Percentiles rank a stretch among this genome's conserved stretches.
These are phyloP conservation scores for Papilio demoleus DNA, from an alignment of 2,888 invertebrate genomes.

Conservation along the genomic window DNA sequence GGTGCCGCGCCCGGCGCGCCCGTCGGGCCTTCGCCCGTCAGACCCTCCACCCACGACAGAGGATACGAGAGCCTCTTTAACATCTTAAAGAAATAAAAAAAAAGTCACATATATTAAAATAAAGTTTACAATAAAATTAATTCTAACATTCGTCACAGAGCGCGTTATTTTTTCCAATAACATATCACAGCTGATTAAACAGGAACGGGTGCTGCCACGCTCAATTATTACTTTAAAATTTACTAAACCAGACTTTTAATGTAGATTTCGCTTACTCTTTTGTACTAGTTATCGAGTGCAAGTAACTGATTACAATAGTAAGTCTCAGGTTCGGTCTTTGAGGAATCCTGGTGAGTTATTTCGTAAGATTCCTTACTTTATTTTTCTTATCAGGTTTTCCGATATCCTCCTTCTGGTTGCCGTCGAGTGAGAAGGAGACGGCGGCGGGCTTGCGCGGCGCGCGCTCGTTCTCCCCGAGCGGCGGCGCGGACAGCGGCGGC, in stretches of 20 bases:
- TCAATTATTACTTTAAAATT: too few relatives aligned
- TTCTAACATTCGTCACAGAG: too few relatives aligned
- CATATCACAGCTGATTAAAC: too few relatives aligned
- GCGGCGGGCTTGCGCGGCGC: constrained; percentile 72
- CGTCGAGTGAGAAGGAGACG: constrained; percentile 79
- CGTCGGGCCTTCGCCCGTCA: constrained; percentile 89
- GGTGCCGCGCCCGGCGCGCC: constrained; percentile 54
- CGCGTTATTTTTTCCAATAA: too few relatives aligned
- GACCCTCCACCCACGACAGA: constrained; percentile 95
- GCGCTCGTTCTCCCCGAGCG: constrained; percentile 79
- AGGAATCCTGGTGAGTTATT: not conserved
- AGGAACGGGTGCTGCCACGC: too few relatives aligned
- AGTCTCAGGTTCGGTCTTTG: too few relatives aligned
- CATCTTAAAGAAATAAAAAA: constrained; percentile 85
- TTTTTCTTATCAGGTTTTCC: constrained; percentile 87
- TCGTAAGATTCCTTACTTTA: constrained; percentile 79
- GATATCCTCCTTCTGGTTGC: constrained; percentile 78
- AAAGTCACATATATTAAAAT: too few relatives aligned
- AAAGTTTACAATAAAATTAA: too few relatives aligned
- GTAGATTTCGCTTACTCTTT: too few relatives aligned
- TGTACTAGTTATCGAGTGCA: not conserved
- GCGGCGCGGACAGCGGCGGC: constrained; percentile 82
- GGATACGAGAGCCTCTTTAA: constrained; percentile 96
- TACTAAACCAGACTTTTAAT: too few relatives aligned
- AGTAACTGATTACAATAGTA: too few relatives aligned